Base-by-base conservation (phyloP, 2,797 vertebrate species). In the Peromyscus eremicus region DNA sequence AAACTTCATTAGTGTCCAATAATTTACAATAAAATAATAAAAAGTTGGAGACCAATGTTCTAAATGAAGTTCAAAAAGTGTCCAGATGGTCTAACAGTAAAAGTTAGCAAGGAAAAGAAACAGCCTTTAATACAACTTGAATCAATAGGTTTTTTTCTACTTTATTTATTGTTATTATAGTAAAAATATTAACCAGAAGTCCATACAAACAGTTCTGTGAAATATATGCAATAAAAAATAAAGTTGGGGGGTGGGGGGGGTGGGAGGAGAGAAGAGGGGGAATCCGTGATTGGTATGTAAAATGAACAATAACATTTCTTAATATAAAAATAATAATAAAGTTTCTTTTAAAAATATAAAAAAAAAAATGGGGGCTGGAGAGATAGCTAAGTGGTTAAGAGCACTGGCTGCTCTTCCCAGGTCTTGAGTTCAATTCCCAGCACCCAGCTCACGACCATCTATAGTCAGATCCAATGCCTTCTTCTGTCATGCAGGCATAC, bases 131-230 rank as follows among this genome's bases (percentile, higher is more conserved):
- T 23, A 93, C 2, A 85, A 9, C 19, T 40, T 68, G 43, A 82
- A 89, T 82, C 16, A 62, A 43, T 83, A 83, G 37, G 37, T 11
- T 43, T 83, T 83, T 83, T 6, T 43, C 37, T 64, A 43, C 62
- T 82, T 76, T 76, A 84, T 89, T 80, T 77, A 62, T 89, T 55
- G 91, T 17, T 76, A 91, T 89, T 66, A 88, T 2, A 95, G 34
- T 83, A 91, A 91, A 94, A 94, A 80, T 88, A 64, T 62, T 94
- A 5, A 82, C 23, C 37, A 90, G 77, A 91, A 89, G 49, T 84
- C 83, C 43, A 83, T 19, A 79, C 25, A 94, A 66, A 46, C 55
- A 92, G 60, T 82, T 95, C 75, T 73, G 46, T 77, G 52, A 89
- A 73, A 94, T 34, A 37, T 49, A 37, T 64, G 8, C 43, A 64